Base-by-base conservation (phyloP, 2,113 vertebrate species). In the Syngnathus typhle region DNA sequence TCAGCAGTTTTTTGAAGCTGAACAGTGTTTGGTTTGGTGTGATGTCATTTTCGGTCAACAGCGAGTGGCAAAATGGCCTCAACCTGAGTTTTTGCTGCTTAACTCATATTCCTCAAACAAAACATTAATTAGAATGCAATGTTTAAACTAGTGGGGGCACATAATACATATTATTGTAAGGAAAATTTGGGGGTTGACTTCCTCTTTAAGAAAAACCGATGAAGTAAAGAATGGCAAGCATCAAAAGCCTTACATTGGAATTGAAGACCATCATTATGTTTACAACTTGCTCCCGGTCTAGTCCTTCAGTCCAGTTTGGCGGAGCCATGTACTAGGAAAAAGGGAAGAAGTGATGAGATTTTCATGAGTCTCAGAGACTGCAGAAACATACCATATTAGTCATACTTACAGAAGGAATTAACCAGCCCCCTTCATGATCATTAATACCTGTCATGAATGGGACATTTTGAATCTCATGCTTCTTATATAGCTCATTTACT, bases 221-320 rank as follows among this genome's bases (percentile, higher is more conserved):
- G 0, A 41, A 27, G 4, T 15, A 43, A 0, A 27, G 8, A 15
- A 12, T 5, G 44, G 44, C 7, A 58, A 13, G 44, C 5, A 15
- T 46, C 15, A 46, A 16, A 1, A 46, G 11, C 71, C 89, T 89
- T 85, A 92, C 91, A 72, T 86, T 49, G 41, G 75, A 16, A 23
- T n/a, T 58, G 13, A 88, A 61, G 0, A 36, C 1, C 1, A 41
- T 67, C 6, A 91, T 0, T 0, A 32, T 0, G 37, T 71, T 41
- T 4, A 55, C 0, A 1, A 80, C 0, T 0, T 68, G n/a, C 38
- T 91, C 88, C 55, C 61, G 69, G 72, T 89, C 85, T 10, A 92
- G 49, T 65, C 91, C 91, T 61, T 91, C 82, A 7, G 59, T 82
- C 91, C 91, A 93, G 77, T 85, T 89, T 65, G 76, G 68, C 38